Evolutionary conservation across 37 sponge, comb jelly and placozoan genomes (phyloP), one percentile per base, ranked within the genome.

Genomic region (Aphrocallistes beatrix): DNA sequence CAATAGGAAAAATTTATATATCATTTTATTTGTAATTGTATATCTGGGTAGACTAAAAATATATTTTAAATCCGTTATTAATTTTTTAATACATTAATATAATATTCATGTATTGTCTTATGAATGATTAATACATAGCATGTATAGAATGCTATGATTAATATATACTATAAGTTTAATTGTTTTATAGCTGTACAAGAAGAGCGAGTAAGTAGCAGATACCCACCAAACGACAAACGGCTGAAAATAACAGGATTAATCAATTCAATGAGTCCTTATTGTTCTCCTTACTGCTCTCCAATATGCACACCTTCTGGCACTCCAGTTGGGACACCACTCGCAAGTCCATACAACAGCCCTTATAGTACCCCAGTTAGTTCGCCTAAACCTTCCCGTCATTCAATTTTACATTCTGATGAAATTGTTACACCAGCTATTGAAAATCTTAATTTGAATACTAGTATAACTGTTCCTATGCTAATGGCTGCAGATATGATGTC

Each of bases 401-500:
- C 75, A 25, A 60, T 60, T 32, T 30, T 60, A 8, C 75, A 60
- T 30, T 32, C 25, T 19, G 75, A 60, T 60, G 75, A 60, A 25
- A 25, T 60, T 8, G 75, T 60, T 32, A 60, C 75, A 8, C 75
- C 75, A 3, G 75, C 75, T 60, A 60, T 60, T 60, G 75, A 60
- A 60, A 28, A 19, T 19, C n/a, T 60, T 3, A 60, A 60, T 60
- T 30, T 60, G 10, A 60, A 60, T 30, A 60, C 75, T 25, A 60
- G 75, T 13, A 60, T 60, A 25, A 60, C 75, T 32, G 75, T 60
- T 32, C 75, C 75, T 25, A 60, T 60, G 75, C 21, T 60, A 60
- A 60, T 60, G 75, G 75, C 75, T 60, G 75, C 75, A 19, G 75
- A 60, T 60, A 60, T 60, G 75, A 60, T 60, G 75, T 60, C 75